These are phyloP conservation scores for Doryteuthis pealeii DNA, from an alignment of 1,140 invertebrate genomes.

Conservation along the genomic window DNA sequence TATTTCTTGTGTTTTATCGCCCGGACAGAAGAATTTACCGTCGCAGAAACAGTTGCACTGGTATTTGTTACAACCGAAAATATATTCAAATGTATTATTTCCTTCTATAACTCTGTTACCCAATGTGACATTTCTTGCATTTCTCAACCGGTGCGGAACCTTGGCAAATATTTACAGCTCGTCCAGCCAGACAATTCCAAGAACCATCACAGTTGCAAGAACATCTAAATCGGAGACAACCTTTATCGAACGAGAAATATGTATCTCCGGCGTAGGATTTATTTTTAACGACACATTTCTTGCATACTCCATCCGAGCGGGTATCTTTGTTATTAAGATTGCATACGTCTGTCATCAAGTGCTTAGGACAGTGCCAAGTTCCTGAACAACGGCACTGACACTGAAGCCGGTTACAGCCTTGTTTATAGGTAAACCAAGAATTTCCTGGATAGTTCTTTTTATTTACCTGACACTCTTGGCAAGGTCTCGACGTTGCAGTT, in stretches of 20 bases:
- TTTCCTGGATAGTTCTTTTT: conserved; percentile 7
- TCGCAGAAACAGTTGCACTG: conserved; percentile 41
- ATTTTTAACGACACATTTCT: neutral
- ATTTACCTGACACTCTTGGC: conserved; percentile 3
- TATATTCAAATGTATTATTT: conserved; percentile 34
- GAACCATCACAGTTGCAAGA: conserved; percentile 36
- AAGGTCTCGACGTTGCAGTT: neutral
- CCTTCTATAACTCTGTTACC: conserved; percentile 13
- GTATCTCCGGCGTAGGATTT: conserved; percentile 5
- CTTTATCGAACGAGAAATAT: conserved; percentile 29
- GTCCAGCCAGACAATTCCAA: conserved; percentile 26
- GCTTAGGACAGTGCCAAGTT: conserved; percentile 29
- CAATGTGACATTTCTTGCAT: neutral
- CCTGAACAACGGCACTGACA: conserved; percentile 40
- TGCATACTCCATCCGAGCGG: neutral
- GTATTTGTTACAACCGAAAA: conserved; percentile 28
- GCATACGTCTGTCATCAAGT: neutral
- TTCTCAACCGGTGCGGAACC: neutral
- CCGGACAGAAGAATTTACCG: conserved; percentile 37
- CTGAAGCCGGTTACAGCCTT: conserved; percentile 30
- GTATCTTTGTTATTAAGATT: conserved; percentile 17
- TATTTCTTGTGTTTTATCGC: conserved; percentile 13
- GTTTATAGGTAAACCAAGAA: conserved; percentile 27
- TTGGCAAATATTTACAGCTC: neutral
- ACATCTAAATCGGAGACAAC: conserved; percentile 33